Conservation (phyloP, 2,888 invertebrate species). For the Drosophila nr. fundita region DNA sequence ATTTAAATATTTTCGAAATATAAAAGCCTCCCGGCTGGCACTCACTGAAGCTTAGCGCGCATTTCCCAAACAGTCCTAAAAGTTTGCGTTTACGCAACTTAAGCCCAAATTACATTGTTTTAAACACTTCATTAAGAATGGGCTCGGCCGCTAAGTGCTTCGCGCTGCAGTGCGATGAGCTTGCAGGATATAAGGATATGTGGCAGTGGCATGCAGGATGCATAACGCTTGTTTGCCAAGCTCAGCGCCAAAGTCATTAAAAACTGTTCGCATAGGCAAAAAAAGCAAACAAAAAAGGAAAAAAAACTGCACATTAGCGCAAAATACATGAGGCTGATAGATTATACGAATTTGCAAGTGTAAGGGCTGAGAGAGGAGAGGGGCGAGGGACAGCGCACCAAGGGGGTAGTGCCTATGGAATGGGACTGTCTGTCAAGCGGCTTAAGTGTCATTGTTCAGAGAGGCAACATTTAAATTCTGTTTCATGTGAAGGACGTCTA, state of each 20-base stretch:
- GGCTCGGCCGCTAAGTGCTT: constrained; percentile 40
- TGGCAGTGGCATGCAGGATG: constrained; percentile 52
- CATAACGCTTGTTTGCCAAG: constrained; percentile 73
- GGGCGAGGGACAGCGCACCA: background rate
- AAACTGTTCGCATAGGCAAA: constrained; percentile 79
- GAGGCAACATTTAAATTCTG: constrained; percentile 70
- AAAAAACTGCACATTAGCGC: constrained; percentile 78
- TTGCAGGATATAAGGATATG: constrained; percentile 49
- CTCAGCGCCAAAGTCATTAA: constrained; percentile 78
- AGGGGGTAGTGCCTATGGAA: constrained; percentile 19
- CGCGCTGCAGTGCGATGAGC: constrained; percentile 25
- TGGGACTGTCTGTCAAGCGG: constrained; percentile 70
- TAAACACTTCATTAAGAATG: constrained; percentile 79
- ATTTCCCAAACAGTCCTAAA: constrained; percentile 38
- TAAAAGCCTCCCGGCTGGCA: constrained; percentile 61
- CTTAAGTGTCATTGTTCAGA: constrained; percentile 76
- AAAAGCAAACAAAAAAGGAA: constrained; percentile 31
- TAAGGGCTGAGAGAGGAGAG: constrained; percentile 1
- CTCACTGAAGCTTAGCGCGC: constrained; percentile 59
- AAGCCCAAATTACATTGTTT: constrained; percentile 79
- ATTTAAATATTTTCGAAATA: constrained; percentile 77
- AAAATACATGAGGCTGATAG: constrained; percentile 67
- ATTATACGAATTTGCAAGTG: constrained; percentile 33
- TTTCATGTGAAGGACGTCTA: constrained; percentile 55
- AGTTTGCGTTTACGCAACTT: constrained; percentile 59